phyloP scores from a whole-genome alignment of 2,888 invertebrate genomes.

The Rotaria macrura region DNA sequence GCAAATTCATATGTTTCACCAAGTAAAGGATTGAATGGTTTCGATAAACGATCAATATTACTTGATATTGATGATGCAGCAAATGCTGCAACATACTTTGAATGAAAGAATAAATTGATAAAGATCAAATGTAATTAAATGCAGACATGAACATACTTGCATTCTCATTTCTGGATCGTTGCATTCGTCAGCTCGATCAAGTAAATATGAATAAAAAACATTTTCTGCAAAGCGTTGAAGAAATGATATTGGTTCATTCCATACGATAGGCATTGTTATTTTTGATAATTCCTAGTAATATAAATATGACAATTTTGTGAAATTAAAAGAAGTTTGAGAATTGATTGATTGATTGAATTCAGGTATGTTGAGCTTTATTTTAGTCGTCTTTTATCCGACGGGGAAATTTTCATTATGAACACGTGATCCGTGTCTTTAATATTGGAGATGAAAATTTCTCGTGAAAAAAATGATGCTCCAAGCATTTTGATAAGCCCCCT shows the following conservation, averaged over 20 bases:
- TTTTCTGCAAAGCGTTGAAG: constrained; percentile 85
- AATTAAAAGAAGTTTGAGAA: no score
- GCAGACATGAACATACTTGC: constrained; percentile 37
- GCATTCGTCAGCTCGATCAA: constrained; percentile 66
- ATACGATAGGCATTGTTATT: constrained; percentile 88
- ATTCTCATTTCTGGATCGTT: constrained; percentile 70
- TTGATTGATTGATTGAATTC: no score
- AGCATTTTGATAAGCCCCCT: no score
- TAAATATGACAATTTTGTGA: no score
- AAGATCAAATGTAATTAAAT: neutral
- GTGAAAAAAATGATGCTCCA: no score
- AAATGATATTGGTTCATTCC: constrained; percentile 89
- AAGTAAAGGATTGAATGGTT: constrained; percentile 87
- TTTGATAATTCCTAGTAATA: constrained; percentile 66
- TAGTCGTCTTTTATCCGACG: no score
- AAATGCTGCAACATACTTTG: constrained; percentile 67
- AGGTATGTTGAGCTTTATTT: no score
- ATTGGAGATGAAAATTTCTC: no score
- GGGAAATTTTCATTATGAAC: no score
- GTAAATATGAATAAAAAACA: constrained; percentile 72
- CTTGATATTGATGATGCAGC: constrained; percentile 84
- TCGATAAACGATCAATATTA: constrained; percentile 85
- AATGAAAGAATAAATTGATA: neutral
- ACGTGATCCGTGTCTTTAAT: no score
- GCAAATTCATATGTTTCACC: constrained; percentile 82